These are phyloP conservation scores for Hoplostethus atlanticus DNA, from an alignment of 2,797 vertebrate genomes.

Conservation along the genomic window DNA sequence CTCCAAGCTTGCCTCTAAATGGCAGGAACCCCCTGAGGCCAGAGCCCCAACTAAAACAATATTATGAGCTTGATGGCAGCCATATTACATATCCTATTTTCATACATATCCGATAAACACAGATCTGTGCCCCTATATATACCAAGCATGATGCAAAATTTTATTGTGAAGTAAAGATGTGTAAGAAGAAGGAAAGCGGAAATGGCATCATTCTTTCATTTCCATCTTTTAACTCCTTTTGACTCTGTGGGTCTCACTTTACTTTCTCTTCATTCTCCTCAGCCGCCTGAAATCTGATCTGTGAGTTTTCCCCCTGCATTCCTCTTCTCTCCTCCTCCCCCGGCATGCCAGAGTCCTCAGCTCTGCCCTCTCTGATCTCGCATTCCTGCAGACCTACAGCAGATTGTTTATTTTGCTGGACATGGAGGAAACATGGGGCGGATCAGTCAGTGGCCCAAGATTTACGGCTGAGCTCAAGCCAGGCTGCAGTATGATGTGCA, in stretches of 20 bases:
- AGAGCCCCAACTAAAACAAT: conserved; percentile 64
- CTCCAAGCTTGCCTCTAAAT: conserved; percentile 50
- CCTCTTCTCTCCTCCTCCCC: conserved; percentile 67
- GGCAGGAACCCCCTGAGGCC: conserved; percentile 65
- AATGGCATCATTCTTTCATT: not conserved
- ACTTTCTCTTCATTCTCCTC: conserved; percentile 52
- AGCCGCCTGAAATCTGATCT: conserved; percentile 85
- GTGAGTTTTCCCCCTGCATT: conserved; percentile 75
- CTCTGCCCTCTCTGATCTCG: conserved; percentile 82
- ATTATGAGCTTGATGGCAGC: conserved; percentile 40
- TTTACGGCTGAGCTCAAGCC: conserved; percentile 73
- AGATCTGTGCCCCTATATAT: not conserved
- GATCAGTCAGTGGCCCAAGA: conserved; percentile 76
- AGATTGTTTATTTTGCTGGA: conserved; percentile 90
- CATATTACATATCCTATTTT: conserved; percentile 27
- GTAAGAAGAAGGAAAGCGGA: not conserved
- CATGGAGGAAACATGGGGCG: conserved; percentile 72
- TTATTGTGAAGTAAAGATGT: not conserved
- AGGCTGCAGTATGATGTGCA: conserved; percentile 59
- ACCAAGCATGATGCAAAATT: not conserved
- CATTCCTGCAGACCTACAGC: conserved; percentile 91
- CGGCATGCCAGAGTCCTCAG: conserved; percentile 74
- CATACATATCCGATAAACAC: not conserved
- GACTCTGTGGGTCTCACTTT: conserved; percentile 31
- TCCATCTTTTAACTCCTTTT: not conserved